Percentiles rank a stretch among this genome's conserved stretches.
phyloP scores from a whole-genome alignment of 2,113 vertebrate genomes.

The Mormyrus iriodes region DNA sequence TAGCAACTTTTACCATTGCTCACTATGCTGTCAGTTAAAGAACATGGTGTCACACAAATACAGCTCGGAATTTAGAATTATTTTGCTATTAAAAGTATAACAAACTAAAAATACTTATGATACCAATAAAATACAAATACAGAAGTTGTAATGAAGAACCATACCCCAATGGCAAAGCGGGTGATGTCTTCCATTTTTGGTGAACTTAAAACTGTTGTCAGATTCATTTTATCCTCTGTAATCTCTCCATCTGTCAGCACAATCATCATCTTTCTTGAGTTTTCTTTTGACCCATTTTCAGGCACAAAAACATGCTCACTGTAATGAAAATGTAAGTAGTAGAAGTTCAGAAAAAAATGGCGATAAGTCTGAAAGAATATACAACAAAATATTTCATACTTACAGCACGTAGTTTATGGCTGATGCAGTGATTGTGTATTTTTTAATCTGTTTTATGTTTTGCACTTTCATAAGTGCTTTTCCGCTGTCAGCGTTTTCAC shows the following conservation, averaged over 20 bases:
- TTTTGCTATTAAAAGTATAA: background rate
- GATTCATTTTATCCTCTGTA: conserved; percentile 43
- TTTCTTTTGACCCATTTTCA: conserved; percentile 51
- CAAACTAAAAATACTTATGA: background rate
- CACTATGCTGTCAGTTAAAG: background rate
- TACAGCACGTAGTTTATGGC: conserved; percentile 70
- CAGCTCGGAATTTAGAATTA: background rate
- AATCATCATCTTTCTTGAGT: conserved; percentile 65
- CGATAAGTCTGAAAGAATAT: background rate
- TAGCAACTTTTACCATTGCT: background rate
- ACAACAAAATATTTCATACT: conserved; percentile 39
- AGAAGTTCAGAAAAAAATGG: background rate
- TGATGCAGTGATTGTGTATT: conserved; percentile 60
- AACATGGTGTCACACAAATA: background rate
- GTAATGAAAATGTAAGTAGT: conserved; percentile 15
- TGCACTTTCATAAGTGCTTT: conserved; percentile 48
- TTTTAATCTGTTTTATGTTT: conserved; percentile 49
- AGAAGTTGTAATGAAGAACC: conserved; percentile 11
- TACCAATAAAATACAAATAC: background rate
- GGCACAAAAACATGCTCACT: conserved; percentile 62
- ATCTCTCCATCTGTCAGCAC: conserved; percentile 68
- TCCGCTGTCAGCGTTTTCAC: conserved; percentile 37
- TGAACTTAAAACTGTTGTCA: conserved; percentile 52
- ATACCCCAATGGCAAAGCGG: conserved; percentile 66
- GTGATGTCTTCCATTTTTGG: conserved; percentile 50